These are phyloP conservation scores for Drosophila vallismaia DNA, from an alignment of 2,888 invertebrate species.

Conservation along the genomic window DNA sequence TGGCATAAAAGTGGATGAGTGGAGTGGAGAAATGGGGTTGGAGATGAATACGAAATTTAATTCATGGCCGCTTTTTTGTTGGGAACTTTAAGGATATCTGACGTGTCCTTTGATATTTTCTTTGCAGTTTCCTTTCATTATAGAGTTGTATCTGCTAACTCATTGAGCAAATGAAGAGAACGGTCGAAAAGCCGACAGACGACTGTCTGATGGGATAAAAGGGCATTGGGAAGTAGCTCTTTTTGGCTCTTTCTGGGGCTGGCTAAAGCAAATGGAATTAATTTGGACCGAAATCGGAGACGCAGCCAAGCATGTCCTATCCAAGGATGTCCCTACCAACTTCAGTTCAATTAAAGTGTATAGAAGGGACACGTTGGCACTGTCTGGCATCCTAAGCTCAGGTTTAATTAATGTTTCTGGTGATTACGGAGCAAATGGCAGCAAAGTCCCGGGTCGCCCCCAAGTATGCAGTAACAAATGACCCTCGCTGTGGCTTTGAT, in stretches of 20 bases:
- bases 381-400: constrained; percentile 51
- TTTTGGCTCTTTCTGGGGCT: constrained; percentile 11
- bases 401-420: constrained; percentile 71
- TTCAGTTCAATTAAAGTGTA: constrained; percentile 37
- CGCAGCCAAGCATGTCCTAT: constrained; percentile 16
- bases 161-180: constrained; percentile 55
- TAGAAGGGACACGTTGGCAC: constrained; percentile 57
- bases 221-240: constrained; percentile 38
- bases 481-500: constrained; percentile 67
- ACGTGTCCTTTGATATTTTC: constrained; percentile 14
- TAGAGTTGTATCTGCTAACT: constrained; percentile 27
- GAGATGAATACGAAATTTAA: constrained; percentile 50
- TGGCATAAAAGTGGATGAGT: constrained; percentile 15
- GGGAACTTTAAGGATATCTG: constrained; percentile 20
- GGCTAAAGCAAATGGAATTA: constrained; percentile 44
- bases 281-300: constrained; percentile 11
- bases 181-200: constrained; percentile 29
- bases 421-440: constrained; percentile 48
- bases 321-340: constrained; percentile 6
- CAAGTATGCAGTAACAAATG: constrained; percentile 52
- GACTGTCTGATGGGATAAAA: constrained; percentile 30
- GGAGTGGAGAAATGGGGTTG: constrained; percentile 16
- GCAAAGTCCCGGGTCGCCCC: constrained; percentile 9
- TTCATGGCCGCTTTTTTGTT: constrained; percentile 41
- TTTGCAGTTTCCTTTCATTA: constrained; percentile 42